phyloP scores from a whole-genome alignment of 2,113 vertebrate species.

The Heterotis niloticus region DNA sequence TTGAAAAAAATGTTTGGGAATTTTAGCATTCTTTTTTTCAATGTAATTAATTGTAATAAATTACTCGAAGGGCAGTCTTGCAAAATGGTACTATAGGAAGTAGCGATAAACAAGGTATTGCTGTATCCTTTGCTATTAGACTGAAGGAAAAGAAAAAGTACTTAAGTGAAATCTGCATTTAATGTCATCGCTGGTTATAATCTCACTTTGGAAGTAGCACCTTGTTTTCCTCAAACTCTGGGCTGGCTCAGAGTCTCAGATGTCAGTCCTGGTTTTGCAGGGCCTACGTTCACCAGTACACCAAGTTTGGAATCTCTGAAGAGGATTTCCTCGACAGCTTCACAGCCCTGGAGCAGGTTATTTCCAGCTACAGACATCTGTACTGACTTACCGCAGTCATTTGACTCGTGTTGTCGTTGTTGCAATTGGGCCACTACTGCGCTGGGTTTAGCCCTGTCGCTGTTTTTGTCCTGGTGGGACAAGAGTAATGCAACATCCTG shows the following conservation, averaged over 20 bases:
- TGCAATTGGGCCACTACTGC: not conserved
- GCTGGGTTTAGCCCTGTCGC: not conserved
- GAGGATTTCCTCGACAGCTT: conserved; percentile 93
- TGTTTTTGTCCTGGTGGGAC: too few relatives aligned
- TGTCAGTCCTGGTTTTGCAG: conserved; percentile 52
- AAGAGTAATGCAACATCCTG: not conserved
- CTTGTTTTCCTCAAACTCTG: not conserved
- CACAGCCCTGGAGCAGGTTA: conserved; percentile 83
- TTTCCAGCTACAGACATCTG: conserved; percentile 77
- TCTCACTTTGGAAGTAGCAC: too few relatives aligned
- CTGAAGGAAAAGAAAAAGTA: too few relatives aligned
- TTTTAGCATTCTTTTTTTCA: too few relatives aligned
- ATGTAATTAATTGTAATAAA: too few relatives aligned
- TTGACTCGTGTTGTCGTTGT: not conserved
- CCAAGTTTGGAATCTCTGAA: conserved; percentile 83
- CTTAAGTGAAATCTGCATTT: too few relatives aligned
- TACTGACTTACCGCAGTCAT: not conserved
- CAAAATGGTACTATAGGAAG: too few relatives aligned
- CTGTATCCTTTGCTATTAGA: too few relatives aligned
- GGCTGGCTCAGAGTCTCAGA: not conserved
- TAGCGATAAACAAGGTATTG: too few relatives aligned
- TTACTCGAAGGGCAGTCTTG: too few relatives aligned
- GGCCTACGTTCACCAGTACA: conserved; percentile 91
- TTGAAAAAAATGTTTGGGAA: too few relatives aligned
- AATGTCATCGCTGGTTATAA: too few relatives aligned